Conservation (phyloP, 2,113 vertebrate genomes). For the Oryzias woworae region DNA sequence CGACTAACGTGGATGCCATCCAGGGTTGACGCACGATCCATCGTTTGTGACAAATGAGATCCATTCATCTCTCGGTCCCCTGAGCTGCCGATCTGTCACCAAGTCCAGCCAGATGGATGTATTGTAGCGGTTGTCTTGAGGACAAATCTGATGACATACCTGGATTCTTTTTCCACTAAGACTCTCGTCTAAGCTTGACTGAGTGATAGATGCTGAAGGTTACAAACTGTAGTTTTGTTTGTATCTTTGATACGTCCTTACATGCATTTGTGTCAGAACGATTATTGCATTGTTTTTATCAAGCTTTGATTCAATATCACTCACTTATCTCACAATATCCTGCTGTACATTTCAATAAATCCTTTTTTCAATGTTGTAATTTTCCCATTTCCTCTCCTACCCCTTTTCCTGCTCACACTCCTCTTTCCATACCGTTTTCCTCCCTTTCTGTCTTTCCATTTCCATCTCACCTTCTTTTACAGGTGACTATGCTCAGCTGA, state of each 20-base stretch:
- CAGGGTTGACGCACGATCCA: conserved; percentile 60
- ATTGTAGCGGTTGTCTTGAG: conserved; percentile 66
- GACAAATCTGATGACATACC: conserved; percentile 71
- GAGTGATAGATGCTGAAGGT: conserved; percentile 61
- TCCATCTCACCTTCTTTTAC: neutral
- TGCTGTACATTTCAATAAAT: conserved; percentile 25
- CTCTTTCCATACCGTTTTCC: neutral
- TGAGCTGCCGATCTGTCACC: conserved; percentile 62
- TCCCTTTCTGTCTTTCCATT: neutral
- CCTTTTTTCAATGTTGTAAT: conserved; percentile 12
- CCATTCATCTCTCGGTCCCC: conserved; percentile 71
- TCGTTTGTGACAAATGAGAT: conserved; percentile 70
- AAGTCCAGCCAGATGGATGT: conserved; percentile 68
- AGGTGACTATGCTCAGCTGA: conserved; percentile 94
- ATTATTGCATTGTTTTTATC: conserved; percentile 15
- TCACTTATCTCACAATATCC: conserved; percentile 2
- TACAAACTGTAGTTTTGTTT: conserved; percentile 31
- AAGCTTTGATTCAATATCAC: conserved; percentile 22
- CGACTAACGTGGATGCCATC: conserved; percentile 53
- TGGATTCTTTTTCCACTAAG: conserved; percentile 57
- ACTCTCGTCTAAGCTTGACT: conserved; percentile 47
- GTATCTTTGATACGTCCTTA: conserved; percentile 16
- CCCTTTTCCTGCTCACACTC: neutral
- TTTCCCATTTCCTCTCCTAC: conserved; percentile 6
- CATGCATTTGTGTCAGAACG: conserved; percentile 14